Evolutionary conservation across 2,113 vertebrate species (phyloP), one percentile per base, ranked within the genome.

Genomic region (Sturnira hondurensis): DNA sequence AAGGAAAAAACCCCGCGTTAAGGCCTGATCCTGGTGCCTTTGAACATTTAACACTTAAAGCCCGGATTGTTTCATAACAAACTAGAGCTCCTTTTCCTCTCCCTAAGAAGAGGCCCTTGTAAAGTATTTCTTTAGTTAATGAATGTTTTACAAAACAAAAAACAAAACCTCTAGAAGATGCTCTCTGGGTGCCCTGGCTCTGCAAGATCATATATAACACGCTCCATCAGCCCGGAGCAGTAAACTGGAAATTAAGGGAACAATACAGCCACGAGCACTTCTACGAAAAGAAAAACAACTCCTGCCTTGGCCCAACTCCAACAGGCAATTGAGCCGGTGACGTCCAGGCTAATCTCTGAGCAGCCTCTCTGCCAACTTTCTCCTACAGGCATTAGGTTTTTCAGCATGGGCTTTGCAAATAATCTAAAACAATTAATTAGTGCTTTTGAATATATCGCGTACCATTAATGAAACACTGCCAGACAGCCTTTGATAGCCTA

Each of bases 401-500:
- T 97, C 95, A 93, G 92, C 94, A 93, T 86, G 43, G 96, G 81
- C 88, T 96, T 97, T 76, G 63, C 96, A 98, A 96, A 97, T 80
- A 95, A 82, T 73, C 94, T 96, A 83, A 96, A 95, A 95, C 96
- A 97, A 97, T 97, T 98, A 95, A 98, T 97, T 97, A 96, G 68
- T 58, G 68, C 86, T 97, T 97, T 97, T 93, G 74, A 97, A 97
- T 93, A 96, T 36, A 76, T 93, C 87, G 84, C 74, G 19, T 56
- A 45, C 77, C 92, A 93, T 47, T 96, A 94, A 85, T 47, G 56
- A 95, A 97, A 78, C 26, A 17, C 52, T 95, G 87, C 85, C 90
- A 97, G 77, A 76, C 63, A 83, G 93, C 36, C 50, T 97, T 81
- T 93, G 91, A 97, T 43, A 65, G n/a, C 36, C 3, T 47, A 86